phyloP scores from a whole-genome alignment of 2,888 invertebrate species.

The Netelia melanura region DNA sequence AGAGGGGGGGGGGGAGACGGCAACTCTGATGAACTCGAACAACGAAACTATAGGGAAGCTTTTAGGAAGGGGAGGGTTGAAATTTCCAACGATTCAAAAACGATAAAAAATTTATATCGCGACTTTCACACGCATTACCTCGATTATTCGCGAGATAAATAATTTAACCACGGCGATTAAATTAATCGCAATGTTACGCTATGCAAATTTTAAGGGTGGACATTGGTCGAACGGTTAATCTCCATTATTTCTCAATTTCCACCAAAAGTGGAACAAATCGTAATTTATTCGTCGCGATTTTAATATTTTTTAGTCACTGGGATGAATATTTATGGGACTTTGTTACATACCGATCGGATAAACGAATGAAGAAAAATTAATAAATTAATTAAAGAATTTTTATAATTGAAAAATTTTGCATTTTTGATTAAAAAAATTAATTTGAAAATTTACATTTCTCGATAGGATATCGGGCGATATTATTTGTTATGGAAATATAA shows the following conservation, averaged over 20 bases:
- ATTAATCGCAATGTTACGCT: neutral
- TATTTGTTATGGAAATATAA: neutral
- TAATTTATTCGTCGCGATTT: neutral
- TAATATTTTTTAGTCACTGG: neutral
- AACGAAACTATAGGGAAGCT: neutral
- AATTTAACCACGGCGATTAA: neutral
- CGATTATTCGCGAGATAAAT: neutral
- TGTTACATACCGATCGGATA: no score
- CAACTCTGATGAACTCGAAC: conserved; percentile 6
- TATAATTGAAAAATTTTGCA: no score
- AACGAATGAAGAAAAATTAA: no score
- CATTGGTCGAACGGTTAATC: neutral
- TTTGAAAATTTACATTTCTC: no score
- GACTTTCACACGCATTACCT: neutral
- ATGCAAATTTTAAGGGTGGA: neutral
- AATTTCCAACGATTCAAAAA: neutral
- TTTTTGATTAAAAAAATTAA: no score
- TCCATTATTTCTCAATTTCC: neutral
- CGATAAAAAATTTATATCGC: neutral
- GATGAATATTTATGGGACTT: neutral
- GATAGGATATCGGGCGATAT: neutral
- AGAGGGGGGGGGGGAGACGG: neutral
- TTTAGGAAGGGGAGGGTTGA: neutral
- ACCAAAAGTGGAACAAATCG: neutral
- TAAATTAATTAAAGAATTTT: no score